Evolutionary conservation across 92 coral and sea anemone genomes (phyloP).

Genomic region (Palythoa heliodiscus): DNA sequence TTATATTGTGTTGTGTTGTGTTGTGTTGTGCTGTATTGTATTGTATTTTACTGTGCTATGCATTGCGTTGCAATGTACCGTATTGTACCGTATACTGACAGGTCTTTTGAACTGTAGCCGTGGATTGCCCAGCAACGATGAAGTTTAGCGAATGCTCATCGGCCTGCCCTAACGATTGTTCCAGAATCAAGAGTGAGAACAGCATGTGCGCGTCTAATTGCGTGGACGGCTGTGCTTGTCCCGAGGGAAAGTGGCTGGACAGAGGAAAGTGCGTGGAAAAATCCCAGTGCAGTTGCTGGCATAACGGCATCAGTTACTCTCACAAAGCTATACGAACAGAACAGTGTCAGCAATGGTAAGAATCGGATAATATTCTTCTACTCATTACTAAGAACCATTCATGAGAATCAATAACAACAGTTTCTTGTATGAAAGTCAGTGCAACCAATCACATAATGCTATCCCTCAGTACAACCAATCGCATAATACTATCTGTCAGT

Average conservation of each 20-base stretch:
- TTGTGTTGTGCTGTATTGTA: no score
- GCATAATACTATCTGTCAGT: no score
- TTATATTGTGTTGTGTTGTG: no score
- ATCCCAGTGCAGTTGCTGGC: slow-evolving; percentile 73
- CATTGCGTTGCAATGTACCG: background rate
- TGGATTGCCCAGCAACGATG: slow-evolving; percentile 65
- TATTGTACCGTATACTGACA: background rate
- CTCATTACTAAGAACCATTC: background rate
- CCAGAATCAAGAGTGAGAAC: slow-evolving; percentile 78
- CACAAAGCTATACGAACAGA: slow-evolving; percentile 60
- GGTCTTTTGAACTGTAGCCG: slow-evolving; percentile 49
- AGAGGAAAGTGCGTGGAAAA: slow-evolving; percentile 77
- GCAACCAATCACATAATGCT: no score
- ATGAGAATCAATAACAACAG: no score
- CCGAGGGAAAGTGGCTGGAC: slow-evolving; percentile 80
- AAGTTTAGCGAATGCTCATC: slow-evolving; percentile 75
- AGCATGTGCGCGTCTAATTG: slow-evolving; percentile 74
- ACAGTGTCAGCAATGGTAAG: slow-evolving; percentile 87
- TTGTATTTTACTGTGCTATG: no score
- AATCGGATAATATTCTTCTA: background rate
- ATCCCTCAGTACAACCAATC: no score
- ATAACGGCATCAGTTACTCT: slow-evolving; percentile 66
- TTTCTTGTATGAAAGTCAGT: no score
- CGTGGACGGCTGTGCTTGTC: slow-evolving; percentile 92
- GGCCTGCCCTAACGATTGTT: slow-evolving; percentile 83